Percentiles rank a stretch among this genome's conserved stretches.
phyloP scores from a whole-genome alignment of 2,888 invertebrate species.

The Idaea dimidiata region DNA sequence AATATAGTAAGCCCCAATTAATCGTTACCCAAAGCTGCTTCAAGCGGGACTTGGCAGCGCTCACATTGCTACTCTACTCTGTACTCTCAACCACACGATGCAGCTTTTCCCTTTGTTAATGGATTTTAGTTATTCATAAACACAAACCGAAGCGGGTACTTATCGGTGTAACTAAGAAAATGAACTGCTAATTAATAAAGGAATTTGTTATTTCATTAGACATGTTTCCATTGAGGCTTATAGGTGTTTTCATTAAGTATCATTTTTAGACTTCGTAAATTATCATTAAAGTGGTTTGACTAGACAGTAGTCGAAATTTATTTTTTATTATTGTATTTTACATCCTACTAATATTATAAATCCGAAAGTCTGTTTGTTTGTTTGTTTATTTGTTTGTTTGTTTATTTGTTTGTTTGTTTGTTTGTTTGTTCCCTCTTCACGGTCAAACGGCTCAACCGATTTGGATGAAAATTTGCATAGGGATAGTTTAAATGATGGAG shows the following conservation, averaged over 20 bases:
- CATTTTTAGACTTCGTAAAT: not conserved
- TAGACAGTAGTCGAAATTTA: too few species aligned
- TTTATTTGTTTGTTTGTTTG: too few species aligned
- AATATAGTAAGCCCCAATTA: slow-evolving; percentile 71
- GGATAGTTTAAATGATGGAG: too few species aligned
- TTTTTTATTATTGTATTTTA: too few species aligned
- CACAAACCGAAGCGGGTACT: slow-evolving; percentile 16
- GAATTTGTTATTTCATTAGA: not conserved
- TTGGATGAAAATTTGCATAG: too few species aligned
- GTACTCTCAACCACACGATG: slow-evolving; percentile 29
- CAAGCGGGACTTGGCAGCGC: slow-evolving; percentile 40
- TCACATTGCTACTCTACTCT: slow-evolving; percentile 27
- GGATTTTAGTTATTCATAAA: slow-evolving; percentile 49
- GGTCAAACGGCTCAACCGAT: too few species aligned
- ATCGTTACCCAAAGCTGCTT: slow-evolving; percentile 59
- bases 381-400: too few species aligned
- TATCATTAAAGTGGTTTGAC: not conserved
- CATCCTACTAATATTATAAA: too few species aligned
- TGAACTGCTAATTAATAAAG: slow-evolving; percentile 5
- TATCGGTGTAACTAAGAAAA: slow-evolving; percentile 16
- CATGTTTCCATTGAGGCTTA: too few species aligned
- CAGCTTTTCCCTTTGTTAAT: slow-evolving; percentile 38
- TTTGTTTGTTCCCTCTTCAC: too few species aligned
- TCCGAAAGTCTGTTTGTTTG: too few species aligned
- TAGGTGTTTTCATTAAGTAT: not conserved